phyloP scores from a whole-genome alignment of 2,797 vertebrate species.

The Danio jaintianensis region DNA sequence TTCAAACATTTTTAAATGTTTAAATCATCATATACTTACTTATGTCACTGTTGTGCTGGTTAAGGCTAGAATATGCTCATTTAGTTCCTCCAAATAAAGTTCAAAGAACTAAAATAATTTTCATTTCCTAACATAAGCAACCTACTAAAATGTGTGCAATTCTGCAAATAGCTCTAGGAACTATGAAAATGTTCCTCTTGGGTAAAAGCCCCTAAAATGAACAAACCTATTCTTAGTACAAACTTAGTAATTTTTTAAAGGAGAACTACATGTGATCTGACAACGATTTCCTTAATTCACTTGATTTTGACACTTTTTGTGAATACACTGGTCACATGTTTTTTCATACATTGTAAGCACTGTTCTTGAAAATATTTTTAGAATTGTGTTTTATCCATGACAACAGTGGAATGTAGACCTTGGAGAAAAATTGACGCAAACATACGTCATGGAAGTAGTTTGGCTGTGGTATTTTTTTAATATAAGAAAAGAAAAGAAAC shows the following conservation, averaged over 20 bases:
- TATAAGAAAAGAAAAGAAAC: not conserved
- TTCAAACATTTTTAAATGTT: not conserved
- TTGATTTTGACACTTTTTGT: too few species aligned
- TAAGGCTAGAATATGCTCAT: too few species aligned
- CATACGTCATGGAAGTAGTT: not conserved
- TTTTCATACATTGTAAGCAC: not conserved
- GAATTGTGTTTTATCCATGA: not conserved
- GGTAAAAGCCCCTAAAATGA: not conserved
- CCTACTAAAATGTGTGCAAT: not conserved
- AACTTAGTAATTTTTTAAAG: too few species aligned
- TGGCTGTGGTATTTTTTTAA: not conserved
- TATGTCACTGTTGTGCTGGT: too few species aligned
- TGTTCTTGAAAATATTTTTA: not conserved
- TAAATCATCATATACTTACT: too few species aligned
- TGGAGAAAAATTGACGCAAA: not conserved
- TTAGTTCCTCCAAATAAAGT: not conserved
- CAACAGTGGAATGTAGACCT: constrained; percentile 7
- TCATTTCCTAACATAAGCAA: not conserved
- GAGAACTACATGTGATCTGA: too few species aligned
- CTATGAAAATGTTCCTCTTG: not conserved
- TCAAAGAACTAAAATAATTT: not conserved
- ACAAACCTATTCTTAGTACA: too few species aligned
- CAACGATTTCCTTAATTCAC: too few species aligned
- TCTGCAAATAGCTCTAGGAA: not conserved
- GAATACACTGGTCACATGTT: not conserved